Conservation (phyloP, 2,888 invertebrate species). For the Tinea semifulvella region DNA sequence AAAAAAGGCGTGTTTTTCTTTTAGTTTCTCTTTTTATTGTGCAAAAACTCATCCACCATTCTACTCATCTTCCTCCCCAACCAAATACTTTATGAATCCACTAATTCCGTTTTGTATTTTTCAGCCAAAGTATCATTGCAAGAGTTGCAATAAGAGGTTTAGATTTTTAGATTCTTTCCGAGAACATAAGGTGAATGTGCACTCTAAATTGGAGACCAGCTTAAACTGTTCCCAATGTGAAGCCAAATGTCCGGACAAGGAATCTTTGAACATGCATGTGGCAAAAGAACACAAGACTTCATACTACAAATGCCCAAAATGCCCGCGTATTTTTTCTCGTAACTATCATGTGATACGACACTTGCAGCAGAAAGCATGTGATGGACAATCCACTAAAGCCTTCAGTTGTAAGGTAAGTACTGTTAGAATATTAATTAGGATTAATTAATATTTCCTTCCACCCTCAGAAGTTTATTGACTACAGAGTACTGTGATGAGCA, state of each 20-base stretch:
- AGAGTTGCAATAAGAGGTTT: conserved; percentile 77
- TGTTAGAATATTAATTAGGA: too few relatives aligned
- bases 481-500: too few relatives aligned
- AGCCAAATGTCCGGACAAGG: conserved; percentile 70
- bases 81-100: too few relatives aligned
- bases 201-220: conserved; percentile 68
- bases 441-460: too few relatives aligned
- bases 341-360: conserved; percentile 80
- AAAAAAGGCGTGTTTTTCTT: too few relatives aligned
- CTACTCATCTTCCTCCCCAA: too few relatives aligned
- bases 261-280: conserved; percentile 72
- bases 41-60: too few relatives aligned
- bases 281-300: conserved; percentile 65
- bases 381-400: conserved; percentile 46
- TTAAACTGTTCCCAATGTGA: conserved; percentile 73
- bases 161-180: conserved; percentile 71
- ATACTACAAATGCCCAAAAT: conserved; percentile 70
- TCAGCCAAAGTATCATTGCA: conserved; percentile 38
- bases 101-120: too few relatives aligned
- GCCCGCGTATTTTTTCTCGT: conserved; percentile 77
- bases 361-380: conserved; percentile 73
- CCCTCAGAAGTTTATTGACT: too few relatives aligned
- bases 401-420: conserved; percentile 42
- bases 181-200: conserved; percentile 74
- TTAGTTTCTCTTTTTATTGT: too few relatives aligned